A percentile compares a stretch with the other conserved stretches of the same genome.
Evolutionary conservation across 1,140 invertebrate species (phyloP).

Genomic region (Physella acuta): DNA sequence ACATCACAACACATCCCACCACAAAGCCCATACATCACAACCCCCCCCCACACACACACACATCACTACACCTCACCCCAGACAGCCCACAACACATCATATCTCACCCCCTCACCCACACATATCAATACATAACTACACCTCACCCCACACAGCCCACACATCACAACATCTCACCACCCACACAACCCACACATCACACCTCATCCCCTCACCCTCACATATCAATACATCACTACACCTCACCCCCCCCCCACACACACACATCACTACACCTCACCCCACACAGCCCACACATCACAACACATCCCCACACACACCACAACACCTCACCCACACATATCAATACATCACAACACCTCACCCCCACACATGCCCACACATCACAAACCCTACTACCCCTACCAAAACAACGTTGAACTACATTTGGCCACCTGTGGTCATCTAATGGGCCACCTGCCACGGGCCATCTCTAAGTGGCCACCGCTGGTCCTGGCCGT

Average conservation of each 20-base stretch:
- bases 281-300: neutral
- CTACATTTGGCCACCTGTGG: neutral
- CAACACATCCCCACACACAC: neutral
- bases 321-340: neutral
- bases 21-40: too few species aligned
- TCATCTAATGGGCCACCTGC: neutral
- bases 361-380: neutral
- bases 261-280: neutral
- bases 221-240: neutral
- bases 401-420: neutral
- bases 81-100: too few species aligned
- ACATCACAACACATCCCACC: too few species aligned
- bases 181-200: neutral
- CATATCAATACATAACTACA: too few species aligned
- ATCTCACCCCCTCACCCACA: too few species aligned
- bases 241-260: neutral
- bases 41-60: too few species aligned
- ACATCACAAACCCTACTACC: neutral
- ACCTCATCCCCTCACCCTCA: neutral
- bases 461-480: neutral
- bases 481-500: neutral
- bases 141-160: too few species aligned
- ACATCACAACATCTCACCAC: too few species aligned
- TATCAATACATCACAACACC: neutral
- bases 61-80: too few species aligned